Percentiles rank a stretch among this genome's conserved stretches.
Conservation (phyloP, 2,888 invertebrate genomes). For the Mythimna lalbum region DNA sequence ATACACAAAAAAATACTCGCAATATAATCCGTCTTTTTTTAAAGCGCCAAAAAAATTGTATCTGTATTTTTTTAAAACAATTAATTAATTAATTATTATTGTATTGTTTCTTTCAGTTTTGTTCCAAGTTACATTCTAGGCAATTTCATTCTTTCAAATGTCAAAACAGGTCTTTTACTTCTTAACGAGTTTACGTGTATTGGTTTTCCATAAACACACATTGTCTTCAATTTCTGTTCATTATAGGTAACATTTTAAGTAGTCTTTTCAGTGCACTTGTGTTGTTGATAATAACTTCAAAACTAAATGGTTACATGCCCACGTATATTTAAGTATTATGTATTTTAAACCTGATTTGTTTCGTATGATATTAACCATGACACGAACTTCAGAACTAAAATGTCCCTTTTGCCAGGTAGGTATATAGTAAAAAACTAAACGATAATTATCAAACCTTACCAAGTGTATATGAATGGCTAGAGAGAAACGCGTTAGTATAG, state of each 20-base stretch:
- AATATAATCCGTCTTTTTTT: too few relatives aligned
- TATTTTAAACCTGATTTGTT: not conserved
- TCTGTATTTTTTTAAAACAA: too few relatives aligned
- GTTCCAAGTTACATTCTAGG: too few relatives aligned
- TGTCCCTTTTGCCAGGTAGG: not conserved
- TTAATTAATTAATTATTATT: too few relatives aligned
- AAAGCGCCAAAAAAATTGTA: too few relatives aligned
- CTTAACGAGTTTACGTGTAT: too few relatives aligned
- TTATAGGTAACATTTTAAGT: not conserved
- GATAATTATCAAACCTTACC: too few relatives aligned
- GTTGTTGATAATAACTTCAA: not conserved
- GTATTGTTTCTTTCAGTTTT: too few relatives aligned
- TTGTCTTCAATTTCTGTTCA: not conserved
- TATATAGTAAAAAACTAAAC: not conserved
- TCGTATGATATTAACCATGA: not conserved
- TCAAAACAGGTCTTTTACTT: too few relatives aligned
- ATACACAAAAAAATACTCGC: too few relatives aligned
- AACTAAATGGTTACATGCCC: not conserved
- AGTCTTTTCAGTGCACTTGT: not conserved
- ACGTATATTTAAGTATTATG: not conserved
- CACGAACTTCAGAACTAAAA: not conserved
- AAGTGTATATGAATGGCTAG: not conserved
- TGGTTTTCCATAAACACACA: not conserved
- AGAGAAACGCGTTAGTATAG: not conserved
- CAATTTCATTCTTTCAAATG: too few relatives aligned